Percentiles rank a stretch among this genome's conserved stretches.
phyloP scores from a whole-genome alignment of 2,888 invertebrate genomes.

The Exephanes ischioxanthus region DNA sequence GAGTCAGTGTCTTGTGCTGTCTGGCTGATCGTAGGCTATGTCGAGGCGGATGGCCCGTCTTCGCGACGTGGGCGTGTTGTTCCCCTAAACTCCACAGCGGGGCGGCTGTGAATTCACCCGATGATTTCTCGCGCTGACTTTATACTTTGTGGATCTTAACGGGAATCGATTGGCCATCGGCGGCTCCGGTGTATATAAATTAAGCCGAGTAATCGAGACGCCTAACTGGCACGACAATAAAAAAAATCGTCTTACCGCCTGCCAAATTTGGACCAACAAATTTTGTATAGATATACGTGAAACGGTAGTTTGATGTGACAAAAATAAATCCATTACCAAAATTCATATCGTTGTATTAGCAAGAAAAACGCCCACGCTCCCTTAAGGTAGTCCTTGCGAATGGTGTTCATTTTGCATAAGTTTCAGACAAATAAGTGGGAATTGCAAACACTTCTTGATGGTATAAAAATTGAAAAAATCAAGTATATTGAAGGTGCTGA shows the following conservation, averaged over 20 bases:
- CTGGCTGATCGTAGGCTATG: constrained; percentile 71
- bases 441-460: too few relatives aligned
- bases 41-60: constrained; percentile 63
- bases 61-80: constrained; percentile 78
- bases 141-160: constrained; percentile 61
- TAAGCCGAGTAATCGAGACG: constrained; percentile 77
- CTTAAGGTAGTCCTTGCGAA: too few relatives aligned
- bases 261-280: neutral
- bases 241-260: neutral
- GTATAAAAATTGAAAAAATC: too few relatives aligned
- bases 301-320: too few relatives aligned
- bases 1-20: constrained; percentile 74
- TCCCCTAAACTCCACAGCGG: constrained; percentile 81
- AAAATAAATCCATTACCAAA: too few relatives aligned
- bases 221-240: constrained; percentile 7
- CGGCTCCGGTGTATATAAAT: constrained; percentile 76
- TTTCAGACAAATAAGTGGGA: too few relatives aligned
- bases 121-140: constrained; percentile 52
- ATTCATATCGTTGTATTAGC: too few relatives aligned
- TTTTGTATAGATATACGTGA: neutral
- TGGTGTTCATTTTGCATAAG: too few relatives aligned
- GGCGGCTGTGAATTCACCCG: constrained; percentile 76
- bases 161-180: constrained; percentile 80
- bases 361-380: too few relatives aligned
- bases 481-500: too few relatives aligned